Percentiles rank a stretch among this genome's conserved stretches.
Conservation (phyloP, 2,797 vertebrate genomes). For the Pseudochromis fuscus region DNA sequence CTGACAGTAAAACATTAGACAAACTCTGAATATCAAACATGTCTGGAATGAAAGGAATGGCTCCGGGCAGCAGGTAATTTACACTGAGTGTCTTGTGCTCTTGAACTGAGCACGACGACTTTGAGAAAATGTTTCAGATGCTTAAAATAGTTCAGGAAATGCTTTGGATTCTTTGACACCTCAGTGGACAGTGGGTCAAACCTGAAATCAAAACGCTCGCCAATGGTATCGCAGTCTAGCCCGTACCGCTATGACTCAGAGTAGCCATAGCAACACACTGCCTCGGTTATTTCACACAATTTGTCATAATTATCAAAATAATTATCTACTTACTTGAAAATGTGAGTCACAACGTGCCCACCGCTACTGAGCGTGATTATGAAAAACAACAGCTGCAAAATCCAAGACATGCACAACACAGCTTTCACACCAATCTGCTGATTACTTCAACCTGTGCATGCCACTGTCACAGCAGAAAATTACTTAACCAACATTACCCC, state of each 20-base stretch:
- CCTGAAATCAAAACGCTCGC: constrained; percentile 37
- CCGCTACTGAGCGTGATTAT: constrained; percentile 31
- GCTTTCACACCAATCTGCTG: constrained; percentile 43
- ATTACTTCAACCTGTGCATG: constrained; percentile 39
- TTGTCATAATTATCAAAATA: constrained; percentile 48
- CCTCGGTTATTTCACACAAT: constrained; percentile 15
- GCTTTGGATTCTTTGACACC: constrained; percentile 62
- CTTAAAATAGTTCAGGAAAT: constrained; percentile 67
- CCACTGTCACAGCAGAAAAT: constrained; percentile 27
- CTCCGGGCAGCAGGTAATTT: constrained; percentile 7
- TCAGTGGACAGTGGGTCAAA: constrained; percentile 30
- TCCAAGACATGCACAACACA: constrained; percentile 19
- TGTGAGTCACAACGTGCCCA: constrained; percentile 47
- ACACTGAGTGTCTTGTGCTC: neutral
- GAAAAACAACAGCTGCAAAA: constrained; percentile 64
- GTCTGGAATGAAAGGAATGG: constrained; percentile 18
- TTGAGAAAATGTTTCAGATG: constrained; percentile 43
- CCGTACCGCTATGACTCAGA: constrained; percentile 20
- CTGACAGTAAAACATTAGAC: constrained; percentile 10
- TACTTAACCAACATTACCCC: neutral
- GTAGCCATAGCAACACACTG: constrained; percentile 37
- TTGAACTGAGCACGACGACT: constrained; percentile 20
- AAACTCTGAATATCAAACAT: constrained; percentile 1
- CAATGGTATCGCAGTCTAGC: constrained; percentile 37
- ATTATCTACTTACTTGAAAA: constrained; percentile 41